These are phyloP conservation scores for Micropterix aruncella DNA, from an alignment of 2,888 invertebrate species.

Conservation along the genomic window DNA sequence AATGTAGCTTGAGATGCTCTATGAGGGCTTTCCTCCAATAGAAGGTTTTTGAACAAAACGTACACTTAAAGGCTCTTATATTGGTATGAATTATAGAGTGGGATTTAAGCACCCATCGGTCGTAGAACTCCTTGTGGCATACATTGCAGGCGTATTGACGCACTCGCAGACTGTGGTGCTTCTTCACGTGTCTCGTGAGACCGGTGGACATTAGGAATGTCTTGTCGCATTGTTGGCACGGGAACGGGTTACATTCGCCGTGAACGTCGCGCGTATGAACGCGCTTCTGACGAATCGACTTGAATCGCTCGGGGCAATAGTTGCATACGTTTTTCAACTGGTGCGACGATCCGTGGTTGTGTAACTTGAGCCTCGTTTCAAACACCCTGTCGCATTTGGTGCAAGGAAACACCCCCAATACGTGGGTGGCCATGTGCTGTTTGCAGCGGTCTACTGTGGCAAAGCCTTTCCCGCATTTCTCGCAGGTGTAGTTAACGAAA, in stretches of 20 bases:
- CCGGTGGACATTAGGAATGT: not conserved
- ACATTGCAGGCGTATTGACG: not conserved
- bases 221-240: not conserved
- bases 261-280: not conserved
- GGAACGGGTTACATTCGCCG: not conserved
- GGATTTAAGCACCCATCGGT: not conserved
- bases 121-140: not conserved
- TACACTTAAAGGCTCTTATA: not conserved
- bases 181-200: not conserved
- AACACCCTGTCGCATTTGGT: not conserved
- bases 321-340: not conserved
- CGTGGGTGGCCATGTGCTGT: not conserved
- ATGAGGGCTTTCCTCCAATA: not conserved
- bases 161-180: not conserved
- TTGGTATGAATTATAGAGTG: not conserved
- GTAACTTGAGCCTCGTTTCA: not conserved
- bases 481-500: not conserved
- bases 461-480: not conserved
- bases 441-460: not conserved
- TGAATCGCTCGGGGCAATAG: not conserved
- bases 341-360: not conserved
- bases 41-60: not conserved
- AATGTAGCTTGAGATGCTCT: not conserved
- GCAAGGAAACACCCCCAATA: not conserved
- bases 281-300: not conserved